phyloP scores from a whole-genome alignment of 2,888 invertebrate genomes.

The Drosophila ezoana region DNA sequence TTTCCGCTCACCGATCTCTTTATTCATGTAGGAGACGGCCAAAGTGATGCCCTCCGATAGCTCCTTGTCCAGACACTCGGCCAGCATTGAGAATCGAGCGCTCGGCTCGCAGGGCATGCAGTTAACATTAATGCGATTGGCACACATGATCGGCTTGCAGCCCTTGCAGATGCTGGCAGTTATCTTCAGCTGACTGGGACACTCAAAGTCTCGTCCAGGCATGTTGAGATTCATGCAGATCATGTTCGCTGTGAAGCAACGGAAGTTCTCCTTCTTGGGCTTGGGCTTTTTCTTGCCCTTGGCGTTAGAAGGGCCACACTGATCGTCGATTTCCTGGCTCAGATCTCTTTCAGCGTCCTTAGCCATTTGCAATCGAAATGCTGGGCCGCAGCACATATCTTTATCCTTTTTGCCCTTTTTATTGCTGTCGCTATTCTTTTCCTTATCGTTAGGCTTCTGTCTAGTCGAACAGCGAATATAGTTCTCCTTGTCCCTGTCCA shows the following conservation, averaged over 20 bases:
- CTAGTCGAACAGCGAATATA: constrained; percentile 54
- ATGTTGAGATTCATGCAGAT: constrained; percentile 54
- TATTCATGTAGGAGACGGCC: constrained; percentile 44
- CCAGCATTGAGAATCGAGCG: constrained; percentile 40
- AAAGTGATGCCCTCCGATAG: constrained; percentile 58
- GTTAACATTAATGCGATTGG: constrained; percentile 59
- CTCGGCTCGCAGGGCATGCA: constrained; percentile 43
- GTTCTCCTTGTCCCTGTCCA: constrained; percentile 38
- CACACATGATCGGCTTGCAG: constrained; percentile 41
- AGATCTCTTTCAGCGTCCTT: constrained; percentile 20
- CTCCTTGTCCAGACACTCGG: constrained; percentile 54
- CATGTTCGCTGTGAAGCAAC: constrained; percentile 52
- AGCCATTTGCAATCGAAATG: constrained; percentile 39
- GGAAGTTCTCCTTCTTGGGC: constrained; percentile 12
- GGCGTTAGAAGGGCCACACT: constrained; percentile 6
- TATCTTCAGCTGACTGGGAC: constrained; percentile 33
- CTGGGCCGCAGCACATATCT: constrained; percentile 49
- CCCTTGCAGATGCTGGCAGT: constrained; percentile 46
- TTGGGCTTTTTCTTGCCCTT: constrained; percentile 50
- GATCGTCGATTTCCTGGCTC: constrained; percentile 6
- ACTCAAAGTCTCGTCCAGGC: constrained; percentile 63
- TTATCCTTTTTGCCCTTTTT: constrained; percentile 35
- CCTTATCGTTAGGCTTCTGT: not conserved
- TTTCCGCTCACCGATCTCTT: constrained; percentile 55
- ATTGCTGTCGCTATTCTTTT: constrained; percentile 7